Evolutionary conservation across 2,113 vertebrate genomes (phyloP).

Genomic region (Cyanoderma ruficeps): DNA sequence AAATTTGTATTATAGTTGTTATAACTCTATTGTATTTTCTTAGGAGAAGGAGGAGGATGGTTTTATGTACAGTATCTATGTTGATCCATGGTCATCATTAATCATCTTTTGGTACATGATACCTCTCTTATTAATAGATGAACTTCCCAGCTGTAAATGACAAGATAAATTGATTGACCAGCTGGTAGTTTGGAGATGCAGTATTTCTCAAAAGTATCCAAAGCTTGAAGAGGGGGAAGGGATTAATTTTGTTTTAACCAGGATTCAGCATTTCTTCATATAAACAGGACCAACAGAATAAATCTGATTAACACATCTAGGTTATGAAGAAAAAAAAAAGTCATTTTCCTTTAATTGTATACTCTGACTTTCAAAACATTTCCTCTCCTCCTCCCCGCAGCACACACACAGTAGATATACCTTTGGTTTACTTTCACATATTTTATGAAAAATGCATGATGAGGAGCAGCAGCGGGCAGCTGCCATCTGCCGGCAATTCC

Average conservation of each 20-base stretch:
- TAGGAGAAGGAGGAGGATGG: neutral
- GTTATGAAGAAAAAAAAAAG: neutral
- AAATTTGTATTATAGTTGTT: neutral
- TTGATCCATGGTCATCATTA: conserved; percentile 38
- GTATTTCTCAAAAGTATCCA: conserved; percentile 40
- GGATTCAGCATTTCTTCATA: neutral
- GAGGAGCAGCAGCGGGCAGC: neutral
- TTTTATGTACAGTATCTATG: neutral
- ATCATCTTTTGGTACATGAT: conserved; percentile 21
- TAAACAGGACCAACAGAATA: neutral
- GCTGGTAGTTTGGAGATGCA: conserved; percentile 40
- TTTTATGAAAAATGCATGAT: neutral
- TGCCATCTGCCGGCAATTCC: conserved; percentile 30
- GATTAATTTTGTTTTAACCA: neutral
- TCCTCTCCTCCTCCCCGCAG: neutral
- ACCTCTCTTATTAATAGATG: conserved; percentile 52
- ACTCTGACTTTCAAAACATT: neutral
- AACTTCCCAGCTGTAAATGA: conserved; percentile 61
- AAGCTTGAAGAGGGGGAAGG: neutral
- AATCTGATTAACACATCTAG: neutral
- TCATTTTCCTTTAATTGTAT: neutral
- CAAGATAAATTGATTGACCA: conserved; percentile 66
- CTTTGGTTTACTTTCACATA: conserved; percentile 1
- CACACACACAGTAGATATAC: neutral
- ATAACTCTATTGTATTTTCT: neutral